Conservation (phyloP, 1,140 invertebrate species). For the Rhopalosiphum padi region DNA sequence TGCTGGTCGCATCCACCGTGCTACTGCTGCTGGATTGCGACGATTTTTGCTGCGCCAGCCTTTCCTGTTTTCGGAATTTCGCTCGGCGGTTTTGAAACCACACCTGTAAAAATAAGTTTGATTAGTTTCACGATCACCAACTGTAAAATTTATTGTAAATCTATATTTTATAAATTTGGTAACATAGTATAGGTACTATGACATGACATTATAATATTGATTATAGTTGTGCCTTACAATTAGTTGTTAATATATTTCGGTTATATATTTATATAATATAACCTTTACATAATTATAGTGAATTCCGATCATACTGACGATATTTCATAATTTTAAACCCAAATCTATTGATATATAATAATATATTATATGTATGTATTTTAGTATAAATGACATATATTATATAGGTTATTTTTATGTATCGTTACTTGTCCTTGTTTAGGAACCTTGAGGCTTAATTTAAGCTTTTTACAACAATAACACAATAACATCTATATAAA, state of each 20-base stretch:
- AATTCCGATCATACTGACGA: not conserved
- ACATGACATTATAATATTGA: too few relatives aligned
- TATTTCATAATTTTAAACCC: not conserved
- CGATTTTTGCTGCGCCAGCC: slow-evolving; percentile 78
- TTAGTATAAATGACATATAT: too few relatives aligned
- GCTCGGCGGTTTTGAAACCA: slow-evolving; percentile 94
- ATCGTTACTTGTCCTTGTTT: not conserved
- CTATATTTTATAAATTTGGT: too few relatives aligned
- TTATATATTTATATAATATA: too few relatives aligned
- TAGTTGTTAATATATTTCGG: too few relatives aligned
- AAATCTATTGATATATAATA: not conserved
- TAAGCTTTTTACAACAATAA: not conserved
- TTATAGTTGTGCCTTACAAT: too few relatives aligned
- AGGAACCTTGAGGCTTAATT: not conserved
- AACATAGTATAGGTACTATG: too few relatives aligned
- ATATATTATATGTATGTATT: not conserved
- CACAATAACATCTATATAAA: not conserved
- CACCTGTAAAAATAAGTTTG: slow-evolving; percentile 71
- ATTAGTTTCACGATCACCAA: not conserved
- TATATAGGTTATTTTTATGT: not conserved
- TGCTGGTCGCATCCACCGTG: slow-evolving; percentile 40
- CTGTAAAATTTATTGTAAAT: too few relatives aligned
- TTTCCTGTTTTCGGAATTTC: slow-evolving; percentile 92
- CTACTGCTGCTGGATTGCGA: slow-evolving; percentile 48
- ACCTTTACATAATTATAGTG: too few relatives aligned